These are phyloP conservation scores for Drosophila tsacasi DNA, from an alignment of 1,140 invertebrate species.

Conservation along the genomic window DNA sequence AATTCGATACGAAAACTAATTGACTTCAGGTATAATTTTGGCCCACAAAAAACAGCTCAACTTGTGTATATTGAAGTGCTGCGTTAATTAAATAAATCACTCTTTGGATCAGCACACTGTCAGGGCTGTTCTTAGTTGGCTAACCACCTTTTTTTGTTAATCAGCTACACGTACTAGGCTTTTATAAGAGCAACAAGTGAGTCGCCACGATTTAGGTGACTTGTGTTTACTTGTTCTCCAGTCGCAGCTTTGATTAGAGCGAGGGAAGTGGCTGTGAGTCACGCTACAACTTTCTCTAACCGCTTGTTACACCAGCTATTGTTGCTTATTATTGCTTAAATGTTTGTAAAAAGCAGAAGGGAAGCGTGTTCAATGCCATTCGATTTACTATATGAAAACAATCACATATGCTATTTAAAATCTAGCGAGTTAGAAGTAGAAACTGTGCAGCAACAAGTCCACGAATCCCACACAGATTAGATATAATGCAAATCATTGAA, in stretches of 20 bases:
- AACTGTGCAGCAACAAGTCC: not conserved
- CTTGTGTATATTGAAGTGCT: conserved; percentile 13
- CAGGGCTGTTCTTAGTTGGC: not conserved
- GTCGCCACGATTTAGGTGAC: conserved; percentile 7
- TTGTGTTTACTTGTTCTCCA: conserved; percentile 2
- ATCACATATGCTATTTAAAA: not conserved
- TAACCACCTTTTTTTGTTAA: conserved; percentile 1
- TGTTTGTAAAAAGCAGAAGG: not conserved
- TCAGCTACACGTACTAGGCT: not conserved
- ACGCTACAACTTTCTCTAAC: conserved; percentile 19
- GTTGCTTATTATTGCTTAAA: not conserved
- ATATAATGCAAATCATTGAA: conserved; percentile 7
- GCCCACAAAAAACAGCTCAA: conserved; percentile 1
- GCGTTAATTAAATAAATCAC: conserved; percentile 14
- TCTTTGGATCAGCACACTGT: conserved; percentile 21
- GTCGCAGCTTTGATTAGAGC: not conserved
- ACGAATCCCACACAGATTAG: conserved; percentile 9
- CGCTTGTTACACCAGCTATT: not conserved
- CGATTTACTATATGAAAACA: not conserved
- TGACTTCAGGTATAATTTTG: conserved; percentile 3
- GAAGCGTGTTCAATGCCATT: conserved; percentile 7
- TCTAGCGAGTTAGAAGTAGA: not conserved
- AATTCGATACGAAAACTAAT: conserved; percentile 25
- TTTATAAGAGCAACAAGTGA: conserved; percentile 23
- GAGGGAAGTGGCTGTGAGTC: conserved; percentile 2